Evolutionary conservation across 2,888 invertebrate species (phyloP).

Genomic region (Eupithecia insigniata): DNA sequence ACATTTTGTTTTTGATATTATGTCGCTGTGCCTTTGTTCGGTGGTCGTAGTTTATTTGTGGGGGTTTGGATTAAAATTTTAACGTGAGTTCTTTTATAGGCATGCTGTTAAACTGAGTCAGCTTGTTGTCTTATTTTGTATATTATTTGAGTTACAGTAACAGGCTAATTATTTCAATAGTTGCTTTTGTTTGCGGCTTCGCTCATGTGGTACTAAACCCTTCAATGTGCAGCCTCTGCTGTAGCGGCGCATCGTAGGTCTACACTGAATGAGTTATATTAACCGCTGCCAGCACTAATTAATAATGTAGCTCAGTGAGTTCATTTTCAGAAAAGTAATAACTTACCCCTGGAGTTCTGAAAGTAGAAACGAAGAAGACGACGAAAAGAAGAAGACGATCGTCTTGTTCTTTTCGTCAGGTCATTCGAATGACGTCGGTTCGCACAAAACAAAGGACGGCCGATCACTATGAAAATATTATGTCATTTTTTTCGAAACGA

Average conservation of each 20-base stretch:
- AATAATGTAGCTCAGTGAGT: not conserved
- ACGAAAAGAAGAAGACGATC: no score
- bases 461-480: no score
- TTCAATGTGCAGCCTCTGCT: not conserved
- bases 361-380: no score
- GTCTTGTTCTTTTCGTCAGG: no score
- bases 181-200: not conserved
- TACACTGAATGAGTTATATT: no score
- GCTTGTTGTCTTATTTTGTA: not conserved
- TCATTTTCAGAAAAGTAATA: not conserved
- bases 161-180: not conserved
- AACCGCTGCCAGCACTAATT: no score
- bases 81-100: not conserved
- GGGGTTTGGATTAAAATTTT: slow-evolving; percentile 22
- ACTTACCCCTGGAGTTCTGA: not conserved
- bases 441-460: no score
- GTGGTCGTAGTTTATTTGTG: slow-evolving; percentile 25
- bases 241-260: not conserved
- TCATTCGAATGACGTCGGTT: no score
- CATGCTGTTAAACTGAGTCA: not conserved
- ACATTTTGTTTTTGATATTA: slow-evolving; percentile 34
- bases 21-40: slow-evolving; percentile 30
- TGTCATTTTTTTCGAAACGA: no score
- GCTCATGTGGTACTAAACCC: not conserved
- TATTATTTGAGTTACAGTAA: not conserved